A percentile compares a stretch with the other conserved stretches of the same genome.
Conservation (phyloP, 2,797 vertebrate species). For the Heterohyrax brucei region DNA sequence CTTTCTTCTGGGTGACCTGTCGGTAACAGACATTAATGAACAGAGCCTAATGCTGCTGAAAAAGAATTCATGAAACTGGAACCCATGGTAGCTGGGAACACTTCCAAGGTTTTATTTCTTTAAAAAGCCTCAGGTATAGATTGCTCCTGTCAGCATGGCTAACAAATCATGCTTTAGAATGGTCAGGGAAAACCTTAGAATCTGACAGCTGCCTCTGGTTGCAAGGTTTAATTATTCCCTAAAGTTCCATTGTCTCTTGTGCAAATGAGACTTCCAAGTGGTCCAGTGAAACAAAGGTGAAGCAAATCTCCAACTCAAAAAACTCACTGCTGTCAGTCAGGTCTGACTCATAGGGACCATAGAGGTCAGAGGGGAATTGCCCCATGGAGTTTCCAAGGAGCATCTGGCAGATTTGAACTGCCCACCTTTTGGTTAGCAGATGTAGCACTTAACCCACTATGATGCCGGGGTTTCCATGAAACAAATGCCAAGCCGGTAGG, state of each 20-base stretch:
- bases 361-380: too few species aligned
- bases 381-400: too few species aligned
- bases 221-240: conserved; percentile 26
- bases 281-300: background rate
- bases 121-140: conserved; percentile 50
- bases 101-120: conserved; percentile 53
- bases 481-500: background rate
- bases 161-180: conserved; percentile 27
- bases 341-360: too few species aligned
- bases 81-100: conserved; percentile 11
- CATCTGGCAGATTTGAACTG: too few species aligned
- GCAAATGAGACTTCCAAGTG: background rate
- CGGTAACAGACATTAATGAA: conserved; percentile 57
- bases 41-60: conserved; percentile 17
- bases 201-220: background rate
- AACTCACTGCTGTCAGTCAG: too few species aligned
- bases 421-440: too few species aligned
- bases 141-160: background rate
- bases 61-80: conserved; percentile 67
- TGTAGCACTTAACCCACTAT: too few species aligned
- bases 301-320: background rate
- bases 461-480: too few species aligned
- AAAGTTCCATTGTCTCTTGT: background rate
- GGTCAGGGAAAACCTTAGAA: background rate
- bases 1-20: conserved; percentile 72